Evolutionary conservation across 2,888 invertebrate species (phyloP).

Genomic region (Ametastegia equiseti): DNA sequence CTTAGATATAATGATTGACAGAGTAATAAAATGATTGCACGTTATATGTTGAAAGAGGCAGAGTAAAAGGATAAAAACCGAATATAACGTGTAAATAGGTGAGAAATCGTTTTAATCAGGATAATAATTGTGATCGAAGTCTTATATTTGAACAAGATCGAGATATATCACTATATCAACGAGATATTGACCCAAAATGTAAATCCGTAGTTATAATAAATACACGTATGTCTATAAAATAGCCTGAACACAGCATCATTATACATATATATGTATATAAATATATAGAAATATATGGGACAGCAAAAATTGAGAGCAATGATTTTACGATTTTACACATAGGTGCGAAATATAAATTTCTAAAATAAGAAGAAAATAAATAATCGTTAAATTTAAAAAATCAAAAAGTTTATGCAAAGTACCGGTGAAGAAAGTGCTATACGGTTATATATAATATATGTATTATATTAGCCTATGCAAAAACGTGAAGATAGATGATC

Average conservation of each 20-base stretch:
- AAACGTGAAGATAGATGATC: background rate
- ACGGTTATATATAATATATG: background rate
- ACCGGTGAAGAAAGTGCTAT: background rate
- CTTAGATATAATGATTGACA: background rate
- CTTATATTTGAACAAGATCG: background rate
- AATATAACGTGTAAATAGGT: background rate
- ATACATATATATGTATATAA: background rate
- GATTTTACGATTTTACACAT: background rate
- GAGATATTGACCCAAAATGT: conserved; percentile 16
- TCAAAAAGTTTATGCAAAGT: too few relatives aligned
- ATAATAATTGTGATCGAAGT: background rate
- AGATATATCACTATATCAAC: background rate
- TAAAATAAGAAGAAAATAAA: background rate
- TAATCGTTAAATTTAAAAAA: too few relatives aligned
- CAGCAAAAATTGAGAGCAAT: background rate
- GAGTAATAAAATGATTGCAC: background rate
- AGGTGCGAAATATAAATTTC: background rate
- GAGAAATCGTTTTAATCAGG: background rate
- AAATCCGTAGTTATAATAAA: background rate
- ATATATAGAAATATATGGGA: background rate
- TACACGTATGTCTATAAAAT: too few relatives aligned
- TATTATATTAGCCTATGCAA: background rate
- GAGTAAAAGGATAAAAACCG: background rate
- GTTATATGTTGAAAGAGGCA: background rate
- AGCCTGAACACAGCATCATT: too few relatives aligned